Evolutionary conservation across 2,797 vertebrate species (phyloP), one percentile per base, ranked within the genome.

Genomic region (Pipistrellus nathusii): DNA sequence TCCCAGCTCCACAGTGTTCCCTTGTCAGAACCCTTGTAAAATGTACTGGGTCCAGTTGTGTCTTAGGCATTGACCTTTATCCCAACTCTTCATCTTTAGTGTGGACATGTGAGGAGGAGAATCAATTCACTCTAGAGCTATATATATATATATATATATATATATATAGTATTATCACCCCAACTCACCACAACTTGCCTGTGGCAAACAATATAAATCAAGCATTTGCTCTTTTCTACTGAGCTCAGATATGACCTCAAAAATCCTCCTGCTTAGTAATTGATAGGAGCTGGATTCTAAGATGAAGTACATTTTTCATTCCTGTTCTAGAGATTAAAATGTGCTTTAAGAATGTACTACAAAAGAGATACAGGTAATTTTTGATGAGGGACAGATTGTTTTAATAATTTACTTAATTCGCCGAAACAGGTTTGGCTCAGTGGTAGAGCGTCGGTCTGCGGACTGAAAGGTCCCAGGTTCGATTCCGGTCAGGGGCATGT

Each of bases 211-310:
- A 9, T 35, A 68, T 72, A 32, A 81, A 53, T 72, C 30, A 62
- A 55, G 20, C 41, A 25, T 10, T 87, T 92, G 15, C 59, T 88
- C 71, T 72, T 84, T 91, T 89, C 62, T 89, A 20, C 15, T 57
- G 62, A 88, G 35, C 8, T 66, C 44, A 80, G 17, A 32, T 80
- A 27, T n/a, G 55, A 38, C 23, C 68, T 94, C 69, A 35, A 69
- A 69, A 85, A 78, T 46, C 57, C 3, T 81, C 48, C 76, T 51
- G 11, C 46, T 68, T 11, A 71, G 59, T 59, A 82, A 77, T 15
- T 88, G 57, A 80, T 80, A 75, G 25, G 32, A 82, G 9, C 15
- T 71, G 7, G n/a, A 78, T 18, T 72, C 46, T 90, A 80, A 92
- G 64, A 66, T 7, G 8, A 90, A 75, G 38, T 30, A 78, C 41